Evolutionary conservation across 2,113 vertebrate genomes (phyloP).

Genomic region (Neotoma lepida): DNA sequence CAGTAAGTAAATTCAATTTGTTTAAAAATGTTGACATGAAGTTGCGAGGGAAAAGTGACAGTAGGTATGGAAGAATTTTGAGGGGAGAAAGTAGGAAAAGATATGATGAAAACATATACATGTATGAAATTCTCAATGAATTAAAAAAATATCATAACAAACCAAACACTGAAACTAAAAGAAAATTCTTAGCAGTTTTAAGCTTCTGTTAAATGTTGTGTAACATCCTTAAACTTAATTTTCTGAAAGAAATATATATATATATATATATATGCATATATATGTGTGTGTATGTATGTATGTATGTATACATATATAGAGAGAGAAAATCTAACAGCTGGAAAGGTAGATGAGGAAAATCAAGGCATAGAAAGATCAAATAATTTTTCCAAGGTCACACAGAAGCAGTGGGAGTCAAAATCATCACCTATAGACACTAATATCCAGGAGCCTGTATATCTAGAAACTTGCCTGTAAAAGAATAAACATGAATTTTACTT

Average conservation of each 20-base stretch:
- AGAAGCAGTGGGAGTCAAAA: neutral
- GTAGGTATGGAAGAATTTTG: neutral
- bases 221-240: neutral
- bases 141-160: neutral
- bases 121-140: neutral
- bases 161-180: neutral
- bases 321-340: neutral
- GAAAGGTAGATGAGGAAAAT: neutral
- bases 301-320: no score
- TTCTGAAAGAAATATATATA: neutral
- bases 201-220: neutral
- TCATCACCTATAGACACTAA: neutral
- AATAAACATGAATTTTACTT: slow-evolving; percentile 52
- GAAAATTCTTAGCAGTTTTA: neutral
- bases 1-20: neutral
- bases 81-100: neutral
- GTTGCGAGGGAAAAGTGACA: neutral
- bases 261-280: no score
- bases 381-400: neutral
- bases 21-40: neutral
- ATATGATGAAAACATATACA: neutral
- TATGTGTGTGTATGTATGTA: no score
- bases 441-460: neutral
- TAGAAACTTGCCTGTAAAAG: neutral
- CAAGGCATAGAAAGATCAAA: neutral